Conservation (phyloP, 2,797 vertebrate genomes). For the Brachymystax lenok region DNA sequence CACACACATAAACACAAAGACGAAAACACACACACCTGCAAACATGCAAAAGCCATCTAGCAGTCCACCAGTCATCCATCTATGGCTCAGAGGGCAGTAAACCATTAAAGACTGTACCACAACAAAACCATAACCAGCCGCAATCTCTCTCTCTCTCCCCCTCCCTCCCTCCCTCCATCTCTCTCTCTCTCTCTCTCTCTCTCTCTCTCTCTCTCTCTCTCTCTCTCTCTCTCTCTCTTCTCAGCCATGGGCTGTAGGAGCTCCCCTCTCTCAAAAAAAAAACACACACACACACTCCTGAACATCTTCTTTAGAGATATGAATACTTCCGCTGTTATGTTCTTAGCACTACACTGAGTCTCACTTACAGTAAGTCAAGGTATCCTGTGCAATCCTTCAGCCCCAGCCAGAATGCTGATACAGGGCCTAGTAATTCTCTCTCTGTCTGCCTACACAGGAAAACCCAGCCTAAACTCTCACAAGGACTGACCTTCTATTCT, state of each 20-base stretch:
- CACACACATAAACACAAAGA: background rate
- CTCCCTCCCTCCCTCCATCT: too few species aligned
- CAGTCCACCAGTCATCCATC: too few species aligned
- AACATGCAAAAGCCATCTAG: background rate
- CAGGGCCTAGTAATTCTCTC: background rate
- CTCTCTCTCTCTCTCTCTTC: too few species aligned
- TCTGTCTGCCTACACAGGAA: background rate
- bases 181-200: too few species aligned
- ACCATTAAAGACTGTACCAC: too few species aligned
- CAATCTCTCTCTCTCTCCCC: too few species aligned
- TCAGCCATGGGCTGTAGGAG: too few species aligned
- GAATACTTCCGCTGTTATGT: background rate
- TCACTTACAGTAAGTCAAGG: background rate
- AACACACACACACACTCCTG: background rate
- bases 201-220: too few species aligned
- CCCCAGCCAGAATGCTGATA: background rate
- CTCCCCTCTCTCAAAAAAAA: too few species aligned
- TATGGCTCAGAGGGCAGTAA: too few species aligned
- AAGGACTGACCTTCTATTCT: conserved; percentile 44
- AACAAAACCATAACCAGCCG: too few species aligned
- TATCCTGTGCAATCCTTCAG: background rate
- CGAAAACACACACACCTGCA: background rate
- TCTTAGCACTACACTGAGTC: background rate
- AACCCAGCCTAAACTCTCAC: background rate
- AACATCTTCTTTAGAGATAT: background rate